These are phyloP conservation scores for Aepyceros melampus DNA, from an alignment of 2,113 vertebrate species.

Conservation along the genomic window DNA sequence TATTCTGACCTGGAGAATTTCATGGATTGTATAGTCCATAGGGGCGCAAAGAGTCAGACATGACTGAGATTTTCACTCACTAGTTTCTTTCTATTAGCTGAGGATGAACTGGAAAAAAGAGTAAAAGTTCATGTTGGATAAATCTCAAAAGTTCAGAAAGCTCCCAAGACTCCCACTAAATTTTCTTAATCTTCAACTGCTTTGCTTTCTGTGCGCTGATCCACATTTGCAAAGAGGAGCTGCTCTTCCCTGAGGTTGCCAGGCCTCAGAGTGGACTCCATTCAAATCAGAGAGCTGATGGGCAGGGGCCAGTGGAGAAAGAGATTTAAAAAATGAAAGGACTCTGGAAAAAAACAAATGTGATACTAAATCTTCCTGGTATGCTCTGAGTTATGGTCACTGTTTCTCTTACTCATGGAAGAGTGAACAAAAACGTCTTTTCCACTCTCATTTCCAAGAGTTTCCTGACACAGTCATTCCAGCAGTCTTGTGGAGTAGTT, in stretches of 20 bases:
- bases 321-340: not conserved
- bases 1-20: not conserved
- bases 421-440: not conserved
- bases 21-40: not conserved
- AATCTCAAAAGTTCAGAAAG: conserved; percentile 60
- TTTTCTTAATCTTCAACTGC: conserved; percentile 54
- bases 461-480: not conserved
- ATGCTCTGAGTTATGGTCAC: not conserved
- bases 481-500: not conserved
- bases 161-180: conserved; percentile 61
- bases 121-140: conserved; percentile 55
- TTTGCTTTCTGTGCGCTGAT: conserved; percentile 32
- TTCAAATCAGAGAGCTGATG: not conserved
- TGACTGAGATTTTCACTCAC: not conserved
- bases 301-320: not conserved
- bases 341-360: conserved; percentile 28
- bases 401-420: not conserved
- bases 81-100: conserved; percentile 55
- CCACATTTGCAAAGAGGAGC: conserved; percentile 56
- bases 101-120: conserved; percentile 50
- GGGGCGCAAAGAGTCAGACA: not conserved
- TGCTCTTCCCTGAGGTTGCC: not conserved
- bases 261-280: not conserved
- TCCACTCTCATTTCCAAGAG: not conserved
- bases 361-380: not conserved